These are phyloP conservation scores for Rhagonycha lutea DNA, from an alignment of 2,888 invertebrate species.

Conservation along the genomic window DNA sequence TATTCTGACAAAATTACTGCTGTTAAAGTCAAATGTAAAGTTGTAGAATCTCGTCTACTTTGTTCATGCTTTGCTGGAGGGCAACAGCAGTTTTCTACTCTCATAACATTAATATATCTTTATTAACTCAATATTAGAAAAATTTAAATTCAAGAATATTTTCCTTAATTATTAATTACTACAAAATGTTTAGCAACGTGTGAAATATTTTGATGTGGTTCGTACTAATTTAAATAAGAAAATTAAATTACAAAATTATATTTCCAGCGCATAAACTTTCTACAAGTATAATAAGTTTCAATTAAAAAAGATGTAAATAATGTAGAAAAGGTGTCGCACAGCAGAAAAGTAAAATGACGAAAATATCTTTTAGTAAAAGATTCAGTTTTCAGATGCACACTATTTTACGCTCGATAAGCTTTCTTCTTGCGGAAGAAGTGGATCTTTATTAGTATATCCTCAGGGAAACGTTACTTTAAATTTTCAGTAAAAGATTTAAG, in stretches of 20 bases:
- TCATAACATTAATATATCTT: not conserved
- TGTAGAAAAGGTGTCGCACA: constrained; percentile 6
- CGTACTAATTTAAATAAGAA: not conserved
- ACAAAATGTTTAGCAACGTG: not conserved
- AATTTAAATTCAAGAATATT: not conserved
- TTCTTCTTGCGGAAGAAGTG: constrained; percentile 18
- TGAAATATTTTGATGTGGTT: not conserved
- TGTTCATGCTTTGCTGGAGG: constrained; percentile 4
- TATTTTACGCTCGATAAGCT: constrained; percentile 22
- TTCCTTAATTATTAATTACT: not conserved
- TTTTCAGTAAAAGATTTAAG: constrained; percentile 21
- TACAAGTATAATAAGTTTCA: not conserved
- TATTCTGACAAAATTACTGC: constrained; percentile 30
- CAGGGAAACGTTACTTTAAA: constrained; percentile 23
- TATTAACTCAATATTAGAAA: not conserved
- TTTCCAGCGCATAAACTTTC: not conserved
- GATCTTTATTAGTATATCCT: constrained; percentile 26
- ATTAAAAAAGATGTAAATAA: not conserved
- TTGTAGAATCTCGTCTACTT: constrained; percentile 17
- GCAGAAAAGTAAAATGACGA: constrained; percentile 6
- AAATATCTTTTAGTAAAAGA: constrained; percentile 6
- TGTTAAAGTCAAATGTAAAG: constrained; percentile 27
- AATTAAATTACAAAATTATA: not conserved
- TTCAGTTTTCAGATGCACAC: constrained; percentile 9
- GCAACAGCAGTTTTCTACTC: not conserved